phyloP scores from a whole-genome alignment of 2,888 invertebrate genomes.

The Tanypteryx hageni region DNA sequence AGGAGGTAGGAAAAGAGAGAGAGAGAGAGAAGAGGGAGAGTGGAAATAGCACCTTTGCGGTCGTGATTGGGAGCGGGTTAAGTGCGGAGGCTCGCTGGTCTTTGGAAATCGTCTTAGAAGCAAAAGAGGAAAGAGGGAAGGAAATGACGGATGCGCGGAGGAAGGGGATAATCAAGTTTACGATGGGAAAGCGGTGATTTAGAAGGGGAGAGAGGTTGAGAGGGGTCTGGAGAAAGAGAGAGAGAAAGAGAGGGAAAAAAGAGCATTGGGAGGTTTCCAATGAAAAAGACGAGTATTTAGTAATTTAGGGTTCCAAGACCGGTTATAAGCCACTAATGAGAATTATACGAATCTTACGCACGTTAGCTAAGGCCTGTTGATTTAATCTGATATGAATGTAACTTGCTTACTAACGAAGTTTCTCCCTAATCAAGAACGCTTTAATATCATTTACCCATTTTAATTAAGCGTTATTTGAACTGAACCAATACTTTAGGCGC shows the following conservation, averaged over 20 bases:
- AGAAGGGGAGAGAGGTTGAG: background rate
- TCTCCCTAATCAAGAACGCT: too few species aligned
- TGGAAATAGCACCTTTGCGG: background rate
- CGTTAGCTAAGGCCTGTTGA: background rate
- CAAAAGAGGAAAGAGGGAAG: background rate
- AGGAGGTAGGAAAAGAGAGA: background rate
- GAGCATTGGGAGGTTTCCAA: too few species aligned
- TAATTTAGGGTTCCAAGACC: background rate
- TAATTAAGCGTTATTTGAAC: too few species aligned
- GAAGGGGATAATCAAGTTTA: constrained; percentile 27
- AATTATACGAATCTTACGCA: background rate
- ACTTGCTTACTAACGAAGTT: too few species aligned
- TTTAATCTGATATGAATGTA: background rate
- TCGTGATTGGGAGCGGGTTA: background rate
- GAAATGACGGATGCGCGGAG: background rate
- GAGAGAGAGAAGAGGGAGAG: background rate
- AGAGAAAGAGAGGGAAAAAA: too few species aligned
- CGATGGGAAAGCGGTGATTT: background rate
- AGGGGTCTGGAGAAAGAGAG: background rate
- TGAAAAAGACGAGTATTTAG: background rate
- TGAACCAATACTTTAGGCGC: too few species aligned
- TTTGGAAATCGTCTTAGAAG: background rate
- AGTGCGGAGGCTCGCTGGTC: constrained; percentile 2
- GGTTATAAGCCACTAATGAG: background rate
- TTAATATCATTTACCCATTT: too few species aligned